Base-by-base conservation (phyloP, 2,113 vertebrate species). In the Tretioscincus oriximinensis region DNA sequence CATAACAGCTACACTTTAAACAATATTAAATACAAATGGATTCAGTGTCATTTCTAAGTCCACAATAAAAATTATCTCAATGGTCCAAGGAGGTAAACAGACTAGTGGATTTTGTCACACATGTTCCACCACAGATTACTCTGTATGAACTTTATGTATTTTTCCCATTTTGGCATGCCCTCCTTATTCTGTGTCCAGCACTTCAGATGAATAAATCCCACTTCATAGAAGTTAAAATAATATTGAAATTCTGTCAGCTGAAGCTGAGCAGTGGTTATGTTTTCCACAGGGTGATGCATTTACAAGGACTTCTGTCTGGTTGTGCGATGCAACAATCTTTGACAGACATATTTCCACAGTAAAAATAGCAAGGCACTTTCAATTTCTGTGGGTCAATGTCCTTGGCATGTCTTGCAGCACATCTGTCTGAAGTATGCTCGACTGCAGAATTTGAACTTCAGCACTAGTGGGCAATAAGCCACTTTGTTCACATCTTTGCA, bases 401-500 rank as follows among this genome's bases (percentile, higher is more conserved):
- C 98, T 96, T 99, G 98, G 96, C 98, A 99, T 86, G 98, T 99
- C 94, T 99, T 99, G 96, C 98, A 99, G 94, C 98, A 99, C 97
- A 99, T 99, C 96, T 99, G 98, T 94, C 98, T 97, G 96, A 99
- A 99, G 96, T 99, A 99, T 35, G 97, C 98, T 84, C 98, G 97
- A 90, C 97, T 99, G 95, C 98, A 99, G 95, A 99, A 99, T 93
- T 99, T 98, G 96, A 99, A 99, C 96, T 99, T 99, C 93, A 98
- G 94, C 89, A 99, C 98, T 96, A 99, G 95, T 82, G 98, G 98
- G 95, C 98, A 99, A 93, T 99, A 99, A 7, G 98, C 98, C 96
- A 99, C 98, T 95, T 99, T 99, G 96, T 98, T 99, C 92, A 99
- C 97, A 93, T 99, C 98, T 97, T 98, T 99, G 96, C 98, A 99